Base-by-base conservation (phyloP, 2,797 vertebrate species). In the Notolepis coatsorum region DNA sequence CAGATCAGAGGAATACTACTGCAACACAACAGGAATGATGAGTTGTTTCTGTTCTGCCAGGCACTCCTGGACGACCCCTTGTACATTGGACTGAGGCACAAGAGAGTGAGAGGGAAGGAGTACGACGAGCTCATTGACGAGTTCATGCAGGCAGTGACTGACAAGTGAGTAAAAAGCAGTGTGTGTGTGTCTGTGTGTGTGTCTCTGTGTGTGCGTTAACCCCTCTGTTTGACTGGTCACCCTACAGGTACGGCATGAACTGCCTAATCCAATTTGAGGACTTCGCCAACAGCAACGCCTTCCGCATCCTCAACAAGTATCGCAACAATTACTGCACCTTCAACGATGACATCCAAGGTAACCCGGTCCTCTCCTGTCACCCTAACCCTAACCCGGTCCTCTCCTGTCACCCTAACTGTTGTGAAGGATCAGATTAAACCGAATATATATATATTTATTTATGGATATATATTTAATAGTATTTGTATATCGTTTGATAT, bases 211-310 rank as follows among this genome's bases (percentile, higher is more conserved):
- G 27, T 5, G 2, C 0, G 12, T 38, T 4, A 9, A 39, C 23
- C 0, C 18, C 3, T 37, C 4, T 21, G 24, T 51, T 7, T 79
- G 51, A 73, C 24, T 5, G 5, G 10, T 41, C 10, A 0, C 20
- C 6, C 18, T 47, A 33, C 88, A 99, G 98, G 87, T 99, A 98
- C 0, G 96, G 97, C 63, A 97, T 97, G 93, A 97, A 92, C 80
- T 99, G 97, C 68, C 90, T 99, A 31, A 96, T 99, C 77, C 98
- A 99, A 85, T 99, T 99, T 90, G 98, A 99, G 88, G 98, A 99
- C 69, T 99, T 99, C 61, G 97, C 96, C 73, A 99, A 99, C 64
- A 94, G 88, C 85, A 99, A 99, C 0, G 97, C 97, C 5, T 99
- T 99, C 68, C 96, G 96, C 41, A 95, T 99, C 55, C 97, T 99